Conservation (phyloP, 2,888 invertebrate genomes). For the Tigriopus californicus region DNA sequence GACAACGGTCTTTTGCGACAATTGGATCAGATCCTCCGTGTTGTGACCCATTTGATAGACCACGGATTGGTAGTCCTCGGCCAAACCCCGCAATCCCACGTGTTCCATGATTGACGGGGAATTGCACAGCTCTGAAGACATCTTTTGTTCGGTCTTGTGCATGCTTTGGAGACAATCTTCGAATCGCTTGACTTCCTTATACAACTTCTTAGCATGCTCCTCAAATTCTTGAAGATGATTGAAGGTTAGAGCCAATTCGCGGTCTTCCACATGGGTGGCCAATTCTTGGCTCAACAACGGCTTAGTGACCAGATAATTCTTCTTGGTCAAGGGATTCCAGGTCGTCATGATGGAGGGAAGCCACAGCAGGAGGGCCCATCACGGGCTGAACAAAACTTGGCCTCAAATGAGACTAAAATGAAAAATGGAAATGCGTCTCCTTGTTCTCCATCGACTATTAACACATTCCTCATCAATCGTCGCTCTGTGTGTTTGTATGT, state of each 20-base stretch:
- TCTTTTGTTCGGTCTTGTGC: conserved; percentile 27
- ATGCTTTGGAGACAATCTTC: conserved; percentile 25
- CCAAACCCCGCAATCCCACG: conserved; percentile 28
- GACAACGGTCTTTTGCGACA: conserved; percentile 27
- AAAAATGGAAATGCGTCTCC: too few species aligned
- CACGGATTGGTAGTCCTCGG: conserved; percentile 32
- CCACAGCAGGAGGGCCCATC: too few species aligned
- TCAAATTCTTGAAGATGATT: conserved; percentile 28
- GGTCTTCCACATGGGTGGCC: conserved; percentile 24
- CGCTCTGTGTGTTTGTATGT: too few species aligned
- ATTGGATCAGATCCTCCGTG: conserved; percentile 21
- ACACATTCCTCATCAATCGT: too few species aligned
- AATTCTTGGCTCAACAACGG: not conserved
- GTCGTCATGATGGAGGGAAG: too few species aligned
- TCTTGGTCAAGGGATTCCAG: conserved; percentile 2
- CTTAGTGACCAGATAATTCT: not conserved
- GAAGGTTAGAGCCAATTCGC: conserved; percentile 27
- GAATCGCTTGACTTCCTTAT: conserved; percentile 30
- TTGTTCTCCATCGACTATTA: too few species aligned
- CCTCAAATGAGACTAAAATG: too few species aligned
- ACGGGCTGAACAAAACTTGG: too few species aligned
- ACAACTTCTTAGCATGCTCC: conserved; percentile 26
- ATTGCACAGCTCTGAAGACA: conserved; percentile 26
- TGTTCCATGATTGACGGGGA: conserved; percentile 27
- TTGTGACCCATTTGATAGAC: conserved; percentile 25